A percentile compares a stretch with the other conserved stretches of the same genome.
These are phyloP conservation scores for Mungos mungo DNA, from an alignment of 2,113 vertebrate species.

Conservation along the genomic window DNA sequence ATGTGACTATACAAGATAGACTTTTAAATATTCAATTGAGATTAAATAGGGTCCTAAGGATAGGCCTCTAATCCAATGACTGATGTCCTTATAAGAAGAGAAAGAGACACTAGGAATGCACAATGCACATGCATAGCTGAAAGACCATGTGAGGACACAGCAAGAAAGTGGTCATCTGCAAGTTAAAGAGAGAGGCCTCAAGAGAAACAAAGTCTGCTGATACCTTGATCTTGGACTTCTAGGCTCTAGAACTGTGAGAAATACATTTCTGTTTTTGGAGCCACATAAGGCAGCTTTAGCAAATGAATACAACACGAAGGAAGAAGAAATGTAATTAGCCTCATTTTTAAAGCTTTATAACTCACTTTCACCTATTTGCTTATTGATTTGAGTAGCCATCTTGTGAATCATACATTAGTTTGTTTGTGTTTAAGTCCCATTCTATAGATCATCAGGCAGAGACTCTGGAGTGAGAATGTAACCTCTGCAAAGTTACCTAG, in stretches of 20 bases:
- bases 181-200: neutral
- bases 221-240: neutral
- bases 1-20: neutral
- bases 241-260: neutral
- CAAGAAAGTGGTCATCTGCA: neutral
- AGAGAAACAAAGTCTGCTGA: neutral
- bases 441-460: neutral
- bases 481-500: neutral
- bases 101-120: neutral
- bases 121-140: neutral
- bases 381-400: neutral
- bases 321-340: neutral
- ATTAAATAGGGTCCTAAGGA: neutral
- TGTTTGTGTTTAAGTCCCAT: neutral
- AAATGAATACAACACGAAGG: neutral
- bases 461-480: neutral
- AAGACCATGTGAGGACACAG: fast-evolving
- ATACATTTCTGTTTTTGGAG: neutral
- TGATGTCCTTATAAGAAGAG: neutral
- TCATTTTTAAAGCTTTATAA: neutral
- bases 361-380: neutral
- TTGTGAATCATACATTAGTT: neutral
- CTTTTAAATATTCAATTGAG: neutral
- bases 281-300: neutral
- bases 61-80: neutral